Evolutionary conservation across 2,888 invertebrate genomes (phyloP).

Genomic region (Gerris lacustris): DNA sequence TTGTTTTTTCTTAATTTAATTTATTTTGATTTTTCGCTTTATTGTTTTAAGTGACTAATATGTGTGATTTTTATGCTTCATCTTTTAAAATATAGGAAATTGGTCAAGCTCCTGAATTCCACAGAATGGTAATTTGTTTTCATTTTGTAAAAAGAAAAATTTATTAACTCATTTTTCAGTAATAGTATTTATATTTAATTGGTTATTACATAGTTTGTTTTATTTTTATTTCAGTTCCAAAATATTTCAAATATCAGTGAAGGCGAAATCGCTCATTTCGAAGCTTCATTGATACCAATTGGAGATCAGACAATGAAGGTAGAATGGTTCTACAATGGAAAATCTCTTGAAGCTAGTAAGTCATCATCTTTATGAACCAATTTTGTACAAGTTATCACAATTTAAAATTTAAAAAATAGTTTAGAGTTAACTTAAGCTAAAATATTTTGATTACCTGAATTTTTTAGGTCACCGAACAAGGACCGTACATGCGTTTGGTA

Average conservation of each 20-base stretch:
- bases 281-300: constrained; percentile 86
- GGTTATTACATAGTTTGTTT: background rate
- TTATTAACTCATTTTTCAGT: too few relatives aligned
- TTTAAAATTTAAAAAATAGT: too few relatives aligned
- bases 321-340: constrained; percentile 92
- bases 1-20: too few relatives aligned
- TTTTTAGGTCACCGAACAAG: constrained; percentile 59
- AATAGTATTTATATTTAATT: background rate
- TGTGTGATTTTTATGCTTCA: background rate
- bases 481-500: constrained; percentile 93
- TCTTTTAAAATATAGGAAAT: background rate
- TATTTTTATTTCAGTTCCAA: constrained; percentile 46
- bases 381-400: too few relatives aligned
- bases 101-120: background rate
- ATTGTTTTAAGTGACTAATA: background rate
- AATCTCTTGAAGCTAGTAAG: constrained; percentile 65
- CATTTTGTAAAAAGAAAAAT: too few relatives aligned
- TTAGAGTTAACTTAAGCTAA: too few relatives aligned
- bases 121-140: background rate
- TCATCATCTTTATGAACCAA: constrained; percentile 11
- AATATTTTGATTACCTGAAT: too few relatives aligned
- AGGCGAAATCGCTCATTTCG: constrained; percentile 94
- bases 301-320: constrained; percentile 88
- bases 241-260: constrained; percentile 74
- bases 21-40: background rate